These are phyloP conservation scores for Leucophenga maculata DNA, from an alignment of 2,888 invertebrate genomes.

Conservation along the genomic window DNA sequence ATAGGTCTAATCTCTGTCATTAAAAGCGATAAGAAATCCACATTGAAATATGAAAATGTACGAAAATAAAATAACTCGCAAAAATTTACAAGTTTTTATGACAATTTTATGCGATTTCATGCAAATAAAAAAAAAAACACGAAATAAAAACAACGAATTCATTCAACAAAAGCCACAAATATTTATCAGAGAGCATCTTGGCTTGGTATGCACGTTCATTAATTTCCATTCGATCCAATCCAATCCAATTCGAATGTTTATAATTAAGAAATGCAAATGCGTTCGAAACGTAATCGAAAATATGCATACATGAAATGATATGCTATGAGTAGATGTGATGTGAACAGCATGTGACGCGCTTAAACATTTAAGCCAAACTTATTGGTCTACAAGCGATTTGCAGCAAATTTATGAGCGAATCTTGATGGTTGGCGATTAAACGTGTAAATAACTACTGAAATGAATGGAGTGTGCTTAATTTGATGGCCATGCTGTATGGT, in stretches of 20 bases:
- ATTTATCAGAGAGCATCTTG: slow-evolving; percentile 2
- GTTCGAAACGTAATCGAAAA: not conserved
- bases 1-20: slow-evolving; percentile 11
- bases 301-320: not conserved
- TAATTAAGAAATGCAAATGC: slow-evolving; percentile 22
- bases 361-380: slow-evolving; percentile 6
- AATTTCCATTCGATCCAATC: not conserved
- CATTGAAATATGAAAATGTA: not conserved
- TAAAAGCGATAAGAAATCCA: slow-evolving; percentile 7
- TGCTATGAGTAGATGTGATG: not conserved
- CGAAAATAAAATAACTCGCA: slow-evolving; percentile 22
- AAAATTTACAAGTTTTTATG: slow-evolving; percentile 23
- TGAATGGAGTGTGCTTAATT: too few species aligned
- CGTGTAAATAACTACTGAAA: not conserved
- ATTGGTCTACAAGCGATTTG: slow-evolving; percentile 10
- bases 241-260: slow-evolving; percentile 5
- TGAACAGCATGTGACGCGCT: not conserved
- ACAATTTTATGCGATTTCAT: slow-evolving; percentile 32
- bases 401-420: slow-evolving; percentile 11
- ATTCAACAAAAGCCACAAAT: slow-evolving; percentile 20
- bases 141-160: slow-evolving; percentile 9
- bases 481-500: too few species aligned
- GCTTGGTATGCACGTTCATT: not conserved
- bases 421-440: not conserved
- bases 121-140: too few species aligned